Percentiles rank a stretch among this genome's conserved stretches.
Evolutionary conservation across 2,888 invertebrate genomes (phyloP).

Genomic region (Busseola fusca): DNA sequence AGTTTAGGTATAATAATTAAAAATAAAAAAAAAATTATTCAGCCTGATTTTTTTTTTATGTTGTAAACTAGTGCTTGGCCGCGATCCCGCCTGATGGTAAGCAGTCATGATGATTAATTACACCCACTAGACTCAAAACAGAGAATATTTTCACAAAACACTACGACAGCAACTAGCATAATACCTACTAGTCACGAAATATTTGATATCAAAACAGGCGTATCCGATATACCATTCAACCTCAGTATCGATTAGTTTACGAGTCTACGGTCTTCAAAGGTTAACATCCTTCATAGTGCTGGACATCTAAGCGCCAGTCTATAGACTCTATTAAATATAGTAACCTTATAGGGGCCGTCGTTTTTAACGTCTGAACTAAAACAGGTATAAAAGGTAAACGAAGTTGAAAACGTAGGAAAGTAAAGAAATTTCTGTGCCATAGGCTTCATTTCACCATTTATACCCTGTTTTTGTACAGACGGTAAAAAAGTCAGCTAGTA

Average conservation of each 20-base stretch:
- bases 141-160: neutral
- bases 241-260: conserved; percentile 25
- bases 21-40: too few relatives aligned
- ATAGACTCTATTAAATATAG: neutral
- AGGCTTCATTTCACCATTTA: neutral
- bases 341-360: neutral
- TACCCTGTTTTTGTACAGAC: neutral
- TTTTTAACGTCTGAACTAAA: neutral
- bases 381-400: neutral
- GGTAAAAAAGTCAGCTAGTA: neutral
- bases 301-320: neutral
- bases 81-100: too few relatives aligned
- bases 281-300: conserved; percentile 33
- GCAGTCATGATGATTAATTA: neutral
- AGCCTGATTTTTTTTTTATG: neutral
- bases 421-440: neutral
- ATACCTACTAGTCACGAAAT: conserved; percentile 5
- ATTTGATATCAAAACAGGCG: conserved; percentile 15
- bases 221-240: conserved; percentile 8
- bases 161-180: too few relatives aligned
- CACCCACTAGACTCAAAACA: neutral
- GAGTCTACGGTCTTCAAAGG: conserved; percentile 20
- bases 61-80: too few relatives aligned
- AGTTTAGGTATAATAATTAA: too few relatives aligned
- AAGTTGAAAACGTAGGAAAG: neutral